Conservation (phyloP, 2,888 invertebrate species). For the Lamellibrachia columna region DNA sequence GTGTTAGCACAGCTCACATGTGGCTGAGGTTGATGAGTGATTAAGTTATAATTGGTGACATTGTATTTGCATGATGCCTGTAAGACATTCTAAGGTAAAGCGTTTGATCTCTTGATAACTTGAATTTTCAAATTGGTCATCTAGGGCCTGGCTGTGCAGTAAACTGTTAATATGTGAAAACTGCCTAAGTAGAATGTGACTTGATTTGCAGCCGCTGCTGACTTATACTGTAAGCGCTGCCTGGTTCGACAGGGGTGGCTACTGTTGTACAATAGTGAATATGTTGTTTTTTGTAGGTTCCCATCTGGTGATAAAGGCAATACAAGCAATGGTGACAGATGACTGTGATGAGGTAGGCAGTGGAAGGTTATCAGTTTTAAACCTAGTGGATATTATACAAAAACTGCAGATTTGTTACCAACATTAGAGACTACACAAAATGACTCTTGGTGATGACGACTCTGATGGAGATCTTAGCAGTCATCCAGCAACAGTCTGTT, state of each 20-base stretch:
- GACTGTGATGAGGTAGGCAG: slow-evolving; percentile 87
- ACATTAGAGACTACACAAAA: neutral
- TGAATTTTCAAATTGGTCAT: too few relatives aligned
- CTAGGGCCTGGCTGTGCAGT: too few relatives aligned
- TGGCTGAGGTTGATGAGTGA: too few relatives aligned
- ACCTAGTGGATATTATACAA: neutral
- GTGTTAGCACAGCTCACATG: too few relatives aligned
- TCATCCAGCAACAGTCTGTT: neutral
- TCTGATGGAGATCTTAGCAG: neutral
- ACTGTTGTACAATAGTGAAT: neutral
- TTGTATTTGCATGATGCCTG: too few relatives aligned
- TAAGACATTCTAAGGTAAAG: too few relatives aligned
- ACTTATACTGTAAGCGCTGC: neutral
- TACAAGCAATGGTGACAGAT: slow-evolving; percentile 89
- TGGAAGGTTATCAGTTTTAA: neutral
- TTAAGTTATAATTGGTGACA: too few relatives aligned
- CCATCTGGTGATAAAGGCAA: slow-evolving; percentile 73
- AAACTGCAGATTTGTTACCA: neutral
- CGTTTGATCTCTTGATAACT: too few relatives aligned
- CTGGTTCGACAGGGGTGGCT: neutral
- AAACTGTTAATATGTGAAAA: too few relatives aligned
- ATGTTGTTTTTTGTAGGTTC: slow-evolving; percentile 70
- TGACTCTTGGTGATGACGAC: too few relatives aligned
- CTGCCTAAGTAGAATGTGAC: too few relatives aligned
- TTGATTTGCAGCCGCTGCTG: too few relatives aligned